Evolutionary conservation across 2,797 vertebrate species (phyloP).

Genomic region (Platalea minor): DNA sequence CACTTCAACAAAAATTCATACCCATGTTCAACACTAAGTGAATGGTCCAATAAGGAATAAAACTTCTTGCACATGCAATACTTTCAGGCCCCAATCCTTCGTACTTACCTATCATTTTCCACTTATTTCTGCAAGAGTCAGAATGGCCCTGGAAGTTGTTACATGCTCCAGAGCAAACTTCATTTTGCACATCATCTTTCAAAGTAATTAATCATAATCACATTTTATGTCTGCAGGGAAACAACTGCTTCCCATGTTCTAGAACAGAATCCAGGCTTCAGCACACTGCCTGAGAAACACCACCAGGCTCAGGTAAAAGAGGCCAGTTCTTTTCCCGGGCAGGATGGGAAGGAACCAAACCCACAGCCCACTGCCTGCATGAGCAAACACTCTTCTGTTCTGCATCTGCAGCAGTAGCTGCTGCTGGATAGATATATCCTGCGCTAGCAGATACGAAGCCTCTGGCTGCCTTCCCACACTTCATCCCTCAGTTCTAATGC

Average conservation of each 20-base stretch:
- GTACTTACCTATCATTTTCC: neutral
- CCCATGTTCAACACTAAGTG: neutral
- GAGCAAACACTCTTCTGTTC: neutral
- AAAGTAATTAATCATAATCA: neutral
- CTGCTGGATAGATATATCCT: too few species aligned
- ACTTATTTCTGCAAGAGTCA: neutral
- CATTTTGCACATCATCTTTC: neutral
- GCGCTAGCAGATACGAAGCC: too few species aligned
- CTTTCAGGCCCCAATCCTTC: neutral
- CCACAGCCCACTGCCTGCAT: neutral
- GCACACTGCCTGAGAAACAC: neutral
- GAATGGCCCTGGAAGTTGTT: neutral
- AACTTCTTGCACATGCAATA: fast-evolving
- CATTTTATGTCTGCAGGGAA: neutral
- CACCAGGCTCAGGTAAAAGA: neutral
- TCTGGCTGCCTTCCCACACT: neutral
- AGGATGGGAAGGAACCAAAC: neutral
- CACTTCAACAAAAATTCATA: neutral
- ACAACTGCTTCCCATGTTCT: neutral
- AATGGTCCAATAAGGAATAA: neutral
- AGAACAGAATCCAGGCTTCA: neutral
- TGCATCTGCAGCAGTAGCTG: neutral
- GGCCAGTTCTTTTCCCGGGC: too few species aligned
- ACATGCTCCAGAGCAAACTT: neutral
- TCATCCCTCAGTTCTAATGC: neutral